Evolutionary conservation across 2,113 vertebrate genomes (phyloP).

Genomic region (Entelurus aequoreus): DNA sequence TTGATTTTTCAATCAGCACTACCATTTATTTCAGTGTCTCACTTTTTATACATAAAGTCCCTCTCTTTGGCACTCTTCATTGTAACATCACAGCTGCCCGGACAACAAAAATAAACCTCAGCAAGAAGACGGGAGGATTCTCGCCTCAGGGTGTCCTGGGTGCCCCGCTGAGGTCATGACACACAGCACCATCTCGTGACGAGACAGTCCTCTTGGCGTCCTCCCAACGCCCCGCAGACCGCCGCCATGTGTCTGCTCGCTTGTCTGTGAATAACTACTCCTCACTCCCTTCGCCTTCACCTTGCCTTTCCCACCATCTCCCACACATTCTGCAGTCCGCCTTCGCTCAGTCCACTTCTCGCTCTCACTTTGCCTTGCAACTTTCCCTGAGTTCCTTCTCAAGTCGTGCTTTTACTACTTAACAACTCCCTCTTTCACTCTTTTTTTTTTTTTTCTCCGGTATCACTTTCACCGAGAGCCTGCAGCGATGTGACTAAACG

Average conservation of each 20-base stretch:
- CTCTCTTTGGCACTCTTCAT: background rate
- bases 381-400: background rate
- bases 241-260: constrained; percentile 44
- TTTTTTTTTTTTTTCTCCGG: constrained; percentile 11
- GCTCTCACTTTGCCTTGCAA: background rate
- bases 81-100: constrained; percentile 18
- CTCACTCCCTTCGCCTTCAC: constrained; percentile 19
- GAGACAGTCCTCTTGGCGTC: constrained; percentile 45
- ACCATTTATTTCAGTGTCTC: background rate
- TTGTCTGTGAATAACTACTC: constrained; percentile 35
- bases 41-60: background rate
- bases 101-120: constrained; percentile 22
- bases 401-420: constrained; percentile 6
- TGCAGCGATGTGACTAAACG: constrained; percentile 33
- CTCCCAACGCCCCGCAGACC: constrained; percentile 41
- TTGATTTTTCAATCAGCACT: too few relatives aligned
- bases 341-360: background rate
- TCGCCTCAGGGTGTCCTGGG: constrained; percentile 31
- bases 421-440: constrained; percentile 4
- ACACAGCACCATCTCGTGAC: constrained; percentile 45
- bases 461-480: constrained; percentile 20
- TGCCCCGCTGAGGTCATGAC: constrained; percentile 43
- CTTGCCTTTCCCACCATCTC: constrained; percentile 11
- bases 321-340: background rate
- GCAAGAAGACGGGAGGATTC: constrained; percentile 19